A percentile compares a stretch with the other conserved stretches of the same genome.
Conservation (phyloP, 2,888 invertebrate species). For the Rhagonycha lutea region DNA sequence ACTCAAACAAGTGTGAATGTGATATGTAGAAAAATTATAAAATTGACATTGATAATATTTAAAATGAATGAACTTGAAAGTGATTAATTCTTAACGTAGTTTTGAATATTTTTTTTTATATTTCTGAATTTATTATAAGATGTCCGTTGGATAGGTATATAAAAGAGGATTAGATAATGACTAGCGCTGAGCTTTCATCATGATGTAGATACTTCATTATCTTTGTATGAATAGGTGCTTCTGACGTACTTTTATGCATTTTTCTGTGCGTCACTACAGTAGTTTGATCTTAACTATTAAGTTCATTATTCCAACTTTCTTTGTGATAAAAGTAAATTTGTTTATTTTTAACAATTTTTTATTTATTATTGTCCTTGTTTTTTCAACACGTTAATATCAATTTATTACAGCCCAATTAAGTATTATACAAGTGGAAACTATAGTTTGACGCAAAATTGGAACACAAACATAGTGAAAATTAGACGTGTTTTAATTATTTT, state of each 20-base stretch:
- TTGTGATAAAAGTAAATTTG: not conserved
- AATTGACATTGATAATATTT: no score
- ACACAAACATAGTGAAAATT: no score
- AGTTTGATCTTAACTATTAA: constrained; percentile 28
- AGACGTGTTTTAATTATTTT: no score
- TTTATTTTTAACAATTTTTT: not conserved
- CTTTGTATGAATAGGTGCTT: constrained; percentile 39
- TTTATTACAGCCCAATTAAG: not conserved
- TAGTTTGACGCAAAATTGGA: not conserved
- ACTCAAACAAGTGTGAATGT: no score
- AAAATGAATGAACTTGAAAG: no score
- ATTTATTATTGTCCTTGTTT: not conserved
- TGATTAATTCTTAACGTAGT: not conserved
- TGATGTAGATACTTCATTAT: constrained; percentile 36
- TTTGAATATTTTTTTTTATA: not conserved
- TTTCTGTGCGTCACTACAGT: constrained; percentile 31
- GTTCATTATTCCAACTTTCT: constrained; percentile 13
- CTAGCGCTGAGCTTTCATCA: constrained; percentile 38
- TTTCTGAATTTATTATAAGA: not conserved
- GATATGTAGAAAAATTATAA: no score
- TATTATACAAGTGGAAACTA: not conserved
- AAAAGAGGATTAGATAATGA: constrained; percentile 40
- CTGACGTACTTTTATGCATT: constrained; percentile 32
- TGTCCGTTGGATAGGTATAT: not conserved
- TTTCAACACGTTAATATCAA: not conserved